Evolutionary conservation across 1,140 invertebrate genomes (phyloP).

Genomic region (Cylas formicarius): DNA sequence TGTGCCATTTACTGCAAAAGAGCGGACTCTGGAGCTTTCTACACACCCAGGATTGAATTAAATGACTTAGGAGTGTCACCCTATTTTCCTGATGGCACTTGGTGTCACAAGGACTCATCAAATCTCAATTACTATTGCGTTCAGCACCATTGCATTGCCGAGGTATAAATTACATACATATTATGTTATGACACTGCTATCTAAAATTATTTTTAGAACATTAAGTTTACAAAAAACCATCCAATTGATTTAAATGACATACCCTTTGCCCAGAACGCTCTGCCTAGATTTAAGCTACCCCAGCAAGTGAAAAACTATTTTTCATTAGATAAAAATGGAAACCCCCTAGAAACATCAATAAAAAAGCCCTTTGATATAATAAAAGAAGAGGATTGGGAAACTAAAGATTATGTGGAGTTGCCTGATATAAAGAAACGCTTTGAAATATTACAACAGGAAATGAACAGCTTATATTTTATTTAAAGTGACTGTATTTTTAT

Average conservation of each 20-base stretch:
- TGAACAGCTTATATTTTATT: constrained; percentile 15
- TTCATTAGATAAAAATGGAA: constrained; percentile 51
- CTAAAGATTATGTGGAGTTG: constrained; percentile 49
- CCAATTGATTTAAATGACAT: constrained; percentile 44
- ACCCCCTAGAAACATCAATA: constrained; percentile 50
- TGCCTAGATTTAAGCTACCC: constrained; percentile 41
- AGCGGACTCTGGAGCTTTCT: constrained; percentile 57
- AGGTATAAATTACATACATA: constrained; percentile 40
- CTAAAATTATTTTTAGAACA: constrained; percentile 43
- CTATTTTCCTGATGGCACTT: constrained; percentile 74
- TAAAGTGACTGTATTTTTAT: too few relatives aligned
- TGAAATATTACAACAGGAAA: constrained; percentile 11
- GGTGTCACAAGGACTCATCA: constrained; percentile 60
- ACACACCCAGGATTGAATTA: constrained; percentile 64
- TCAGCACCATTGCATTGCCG: constrained; percentile 64
- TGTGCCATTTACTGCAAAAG: constrained; percentile 69
- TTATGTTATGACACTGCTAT: constrained; percentile 6
- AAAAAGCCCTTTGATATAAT: constrained; percentile 32
- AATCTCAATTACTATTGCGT: constrained; percentile 62
- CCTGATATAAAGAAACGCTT: constrained; percentile 30
- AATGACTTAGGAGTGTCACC: constrained; percentile 63
- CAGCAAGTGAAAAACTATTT: constrained; percentile 52
- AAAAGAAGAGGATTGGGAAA: constrained; percentile 47
- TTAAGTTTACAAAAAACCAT: constrained; percentile 49
- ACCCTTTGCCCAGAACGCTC: constrained; percentile 53